Evolutionary conservation across 2,888 invertebrate species (phyloP), one percentile per base, ranked within the genome.

Genomic region (Hirtodrosophila histrioides): DNA sequence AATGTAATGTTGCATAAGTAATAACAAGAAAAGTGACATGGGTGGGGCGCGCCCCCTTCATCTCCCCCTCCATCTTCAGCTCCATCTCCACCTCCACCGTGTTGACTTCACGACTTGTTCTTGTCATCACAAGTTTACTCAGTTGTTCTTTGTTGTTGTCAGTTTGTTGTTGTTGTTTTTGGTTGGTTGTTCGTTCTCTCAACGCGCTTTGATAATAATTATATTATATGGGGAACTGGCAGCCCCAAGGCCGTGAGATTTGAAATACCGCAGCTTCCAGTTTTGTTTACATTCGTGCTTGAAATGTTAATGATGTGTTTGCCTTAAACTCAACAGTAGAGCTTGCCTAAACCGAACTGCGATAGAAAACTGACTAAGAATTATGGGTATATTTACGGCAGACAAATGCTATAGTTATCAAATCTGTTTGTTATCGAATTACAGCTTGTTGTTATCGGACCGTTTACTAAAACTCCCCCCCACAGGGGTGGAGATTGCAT

Each of bases 281-380:
- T 41, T 76, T 78, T 86, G 85, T 86, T 81, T 86, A 81, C 66
- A 81, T 71, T 74, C 65, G 27, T 70, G 75, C 53, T 74, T 58
- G 10, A 37, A 58, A 61, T 64, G 83, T 67, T 85, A 84, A 69
- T 78, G 40, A 66, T 45, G 41, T 79, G 51, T 66, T 57, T 61
- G 51, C 48, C 33, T 27, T 41, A 50, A 64, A 31, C 51, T 23
- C 17, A 17, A 67, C 69, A 65, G 66, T 60, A 41, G 4, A 12
- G 29, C 40, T 7, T 51, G 45, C 3, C 58, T 62, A 53, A 17
- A 33, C n/a, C 11, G 9, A 23, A 40, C 29, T 2, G 3, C 6
- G 3, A 3, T 8, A 8, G 8, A 24, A 8, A 31, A 5, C 12
- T 27, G 3, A 17, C 6, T 4, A 17, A 31, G 27, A 27, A 27